phyloP scores from a whole-genome alignment of 2,797 vertebrate species.

The Hybognathus amarus region DNA sequence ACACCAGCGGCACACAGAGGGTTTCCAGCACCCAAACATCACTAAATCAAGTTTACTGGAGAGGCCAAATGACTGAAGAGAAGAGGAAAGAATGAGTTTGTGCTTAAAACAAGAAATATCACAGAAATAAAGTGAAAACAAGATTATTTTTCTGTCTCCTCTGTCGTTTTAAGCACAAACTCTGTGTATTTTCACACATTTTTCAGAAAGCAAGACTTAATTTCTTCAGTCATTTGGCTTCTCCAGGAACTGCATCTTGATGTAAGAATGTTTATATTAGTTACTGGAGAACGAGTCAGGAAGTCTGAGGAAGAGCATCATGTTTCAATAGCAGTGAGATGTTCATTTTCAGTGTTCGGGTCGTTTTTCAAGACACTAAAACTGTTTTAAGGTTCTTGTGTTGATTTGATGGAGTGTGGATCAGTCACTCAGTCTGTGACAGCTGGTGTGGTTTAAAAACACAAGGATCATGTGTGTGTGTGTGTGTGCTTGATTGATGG shows the following conservation, averaged over 20 bases:
- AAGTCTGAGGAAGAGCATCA: not conserved
- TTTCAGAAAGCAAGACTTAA: too few species aligned
- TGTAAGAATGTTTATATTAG: too few species aligned
- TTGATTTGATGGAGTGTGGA: not conserved
- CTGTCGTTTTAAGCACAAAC: too few species aligned
- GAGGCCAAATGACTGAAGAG: too few species aligned
- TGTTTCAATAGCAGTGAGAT: not conserved
- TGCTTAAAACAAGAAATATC: not conserved
- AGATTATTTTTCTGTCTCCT: too few species aligned
- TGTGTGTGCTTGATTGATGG: not conserved
- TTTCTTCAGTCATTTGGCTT: too few species aligned
- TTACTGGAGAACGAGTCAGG: too few species aligned
- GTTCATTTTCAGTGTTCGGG: not conserved
- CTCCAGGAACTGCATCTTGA: too few species aligned
- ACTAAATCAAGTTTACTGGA: too few species aligned
- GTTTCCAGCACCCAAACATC: not conserved
- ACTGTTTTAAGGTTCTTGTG: not conserved
- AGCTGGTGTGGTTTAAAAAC: not conserved
- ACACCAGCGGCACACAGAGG: slow-evolving; percentile 5
- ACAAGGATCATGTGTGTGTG: not conserved
- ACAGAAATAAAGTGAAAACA: too few species aligned
- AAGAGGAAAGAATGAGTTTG: not conserved
- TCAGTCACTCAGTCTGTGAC: not conserved
- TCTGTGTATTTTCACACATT: too few species aligned
- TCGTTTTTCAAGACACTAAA: not conserved